Base-by-base conservation (phyloP, 2,888 invertebrate species). In the Craniophora ligustri region DNA sequence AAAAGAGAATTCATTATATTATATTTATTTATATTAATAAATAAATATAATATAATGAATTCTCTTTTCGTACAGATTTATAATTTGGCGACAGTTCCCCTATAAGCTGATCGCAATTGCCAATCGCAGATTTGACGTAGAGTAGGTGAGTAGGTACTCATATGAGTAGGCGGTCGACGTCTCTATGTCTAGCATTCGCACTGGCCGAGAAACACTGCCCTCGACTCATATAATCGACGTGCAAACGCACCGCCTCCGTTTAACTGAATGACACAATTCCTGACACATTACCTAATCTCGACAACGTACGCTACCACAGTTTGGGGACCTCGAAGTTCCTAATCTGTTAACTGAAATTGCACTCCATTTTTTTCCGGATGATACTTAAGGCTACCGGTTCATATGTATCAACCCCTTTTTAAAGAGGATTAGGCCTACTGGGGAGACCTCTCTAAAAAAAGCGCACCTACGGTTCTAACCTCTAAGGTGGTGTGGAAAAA, bases 391-490 rank as follows among this genome's bases (percentile, higher is more conserved):
- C 38, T 35, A 48, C 54, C 35, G 44, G 54, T 54, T 58, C 55
- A 54, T 39, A 18, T 42, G 15, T 41, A 46, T 26, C 42, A 11
- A 40, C 28, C 15, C 41, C 14, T 18, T 36, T 40, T 44, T 21
- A 55, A 47, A 87, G 92, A 92, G 92, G 92, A 92, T 46, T 92
- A 92, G 87, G 92, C 92, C 92, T 92, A 87, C 57, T 73, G 92
- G 92, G 92, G 92, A 92, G 28, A 92, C 92, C 92, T 92, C 92
- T 91, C 72, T 86, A 92, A 92, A 92, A 92, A 92, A 92, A 92
- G 75, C 92, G 91, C 90, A 84, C 92, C 88, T 78, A 31, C 28
- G 84, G 89, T 89, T 90, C 89, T 88, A 91, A 91, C 92, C 91
- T 87, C 91, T 46, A 41, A 64, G 92, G 92, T 92, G 91, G 92